phyloP scores from a whole-genome alignment of 2,888 invertebrate genomes.

The Caenorhabditis becei region DNA sequence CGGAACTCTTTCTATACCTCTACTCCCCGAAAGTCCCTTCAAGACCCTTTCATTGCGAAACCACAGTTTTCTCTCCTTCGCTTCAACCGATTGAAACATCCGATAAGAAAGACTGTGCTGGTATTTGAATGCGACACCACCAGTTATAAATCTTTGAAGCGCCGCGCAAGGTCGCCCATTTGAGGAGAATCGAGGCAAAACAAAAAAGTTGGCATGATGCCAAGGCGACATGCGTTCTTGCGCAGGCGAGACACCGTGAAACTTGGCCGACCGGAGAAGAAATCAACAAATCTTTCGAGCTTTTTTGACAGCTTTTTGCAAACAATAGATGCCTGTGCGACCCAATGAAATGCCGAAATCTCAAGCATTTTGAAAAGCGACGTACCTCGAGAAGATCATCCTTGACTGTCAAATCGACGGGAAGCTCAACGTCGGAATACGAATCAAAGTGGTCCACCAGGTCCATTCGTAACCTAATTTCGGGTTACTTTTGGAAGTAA shows the following conservation, averaged over 20 bases:
- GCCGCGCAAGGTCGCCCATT: slow-evolving; percentile 36
- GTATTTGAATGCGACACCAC: slow-evolving; percentile 51
- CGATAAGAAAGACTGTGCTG: slow-evolving; percentile 26
- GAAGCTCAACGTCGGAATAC: slow-evolving; percentile 50
- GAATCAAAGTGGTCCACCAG: slow-evolving; percentile 47
- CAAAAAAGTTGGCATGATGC: slow-evolving; percentile 27
- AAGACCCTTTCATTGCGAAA: slow-evolving; percentile 32
- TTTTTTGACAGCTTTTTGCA: slow-evolving; percentile 59
- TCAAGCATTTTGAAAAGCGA: slow-evolving; percentile 26
- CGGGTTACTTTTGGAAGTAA: slow-evolving; percentile 57
- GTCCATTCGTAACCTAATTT: slow-evolving; percentile 60
- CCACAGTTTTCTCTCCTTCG: slow-evolving; percentile 33
- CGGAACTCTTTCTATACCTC: too few species aligned
- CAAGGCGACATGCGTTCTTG: slow-evolving; percentile 24
- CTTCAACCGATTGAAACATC: slow-evolving; percentile 19
- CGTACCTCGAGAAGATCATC: slow-evolving; percentile 34
- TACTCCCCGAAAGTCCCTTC: too few species aligned
- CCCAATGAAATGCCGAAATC: not conserved
- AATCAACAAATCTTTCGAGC: slow-evolving; percentile 24
- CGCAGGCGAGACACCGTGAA: slow-evolving; percentile 24
- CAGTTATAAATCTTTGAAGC: slow-evolving; percentile 58
- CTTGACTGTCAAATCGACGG: slow-evolving; percentile 10
- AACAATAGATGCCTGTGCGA: slow-evolving; percentile 21
- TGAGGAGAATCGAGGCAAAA: slow-evolving; percentile 11
- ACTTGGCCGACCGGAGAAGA: slow-evolving; percentile 7